Evolutionary conservation across 2,113 vertebrate genomes (phyloP).

Genomic region (Pontoporia blainvillei): DNA sequence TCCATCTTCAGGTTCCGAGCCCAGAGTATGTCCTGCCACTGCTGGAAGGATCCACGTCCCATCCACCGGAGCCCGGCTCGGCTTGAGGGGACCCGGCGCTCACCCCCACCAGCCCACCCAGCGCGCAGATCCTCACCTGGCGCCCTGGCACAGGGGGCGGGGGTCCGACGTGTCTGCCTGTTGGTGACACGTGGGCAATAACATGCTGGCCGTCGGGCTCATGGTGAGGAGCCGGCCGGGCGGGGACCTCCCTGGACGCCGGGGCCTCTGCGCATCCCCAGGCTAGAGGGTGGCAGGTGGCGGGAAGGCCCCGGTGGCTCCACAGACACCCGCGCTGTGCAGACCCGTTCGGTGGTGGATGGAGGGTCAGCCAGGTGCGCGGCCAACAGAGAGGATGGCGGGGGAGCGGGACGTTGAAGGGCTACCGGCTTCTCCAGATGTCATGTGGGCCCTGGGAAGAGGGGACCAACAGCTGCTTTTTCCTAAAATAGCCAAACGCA

Average conservation of each 20-base stretch:
- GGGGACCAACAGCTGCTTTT: not conserved
- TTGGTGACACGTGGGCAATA: fast-evolving
- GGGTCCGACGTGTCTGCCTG: not conserved
- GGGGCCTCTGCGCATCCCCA: not conserved
- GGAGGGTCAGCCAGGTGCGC: not conserved
- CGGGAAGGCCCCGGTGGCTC: not conserved
- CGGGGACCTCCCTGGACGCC: fast-evolving
- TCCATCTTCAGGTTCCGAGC: not conserved
- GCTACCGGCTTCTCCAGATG: too few relatives aligned
- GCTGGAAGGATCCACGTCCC: not conserved
- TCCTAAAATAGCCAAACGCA: not conserved
- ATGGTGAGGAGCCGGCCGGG: not conserved
- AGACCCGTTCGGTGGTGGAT: not conserved
- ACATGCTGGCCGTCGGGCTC: fast-evolving
- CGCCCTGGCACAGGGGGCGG: not conserved
- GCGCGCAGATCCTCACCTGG: not conserved
- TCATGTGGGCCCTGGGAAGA: too few relatives aligned
- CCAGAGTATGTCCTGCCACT: too few relatives aligned
- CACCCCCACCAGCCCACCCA: not conserved
- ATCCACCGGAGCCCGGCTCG: not conserved
- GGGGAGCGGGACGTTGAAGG: not conserved
- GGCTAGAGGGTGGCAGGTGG: not conserved
- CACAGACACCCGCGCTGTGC: too few relatives aligned
- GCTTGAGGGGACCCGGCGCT: not conserved
- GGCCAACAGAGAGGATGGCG: fast-evolving